These are phyloP conservation scores for Trachelus tabidus DNA, from an alignment of 2,888 invertebrate genomes.

Conservation along the genomic window DNA sequence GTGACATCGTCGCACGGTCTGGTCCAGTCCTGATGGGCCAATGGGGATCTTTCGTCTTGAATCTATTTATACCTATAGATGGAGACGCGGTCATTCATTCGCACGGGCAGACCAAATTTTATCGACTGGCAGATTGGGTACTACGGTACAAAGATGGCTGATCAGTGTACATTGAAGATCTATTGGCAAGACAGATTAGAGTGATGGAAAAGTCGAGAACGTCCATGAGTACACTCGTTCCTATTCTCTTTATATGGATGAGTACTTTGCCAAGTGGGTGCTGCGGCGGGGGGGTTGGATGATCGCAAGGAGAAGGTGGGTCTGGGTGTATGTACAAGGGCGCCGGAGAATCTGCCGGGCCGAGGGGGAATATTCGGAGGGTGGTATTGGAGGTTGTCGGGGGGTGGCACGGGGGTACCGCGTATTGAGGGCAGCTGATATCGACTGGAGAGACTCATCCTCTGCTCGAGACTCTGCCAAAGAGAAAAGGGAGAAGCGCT, in stretches of 20 bases:
- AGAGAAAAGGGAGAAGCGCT: constrained; percentile 48
- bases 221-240: background rate
- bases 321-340: background rate
- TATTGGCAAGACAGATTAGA: background rate
- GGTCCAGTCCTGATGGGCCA: background rate
- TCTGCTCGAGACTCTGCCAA: constrained; percentile 36
- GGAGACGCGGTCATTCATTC: background rate
- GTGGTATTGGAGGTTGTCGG: constrained; percentile 12
- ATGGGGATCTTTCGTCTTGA: background rate
- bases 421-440: constrained; percentile 53
- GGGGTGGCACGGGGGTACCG: constrained; percentile 5
- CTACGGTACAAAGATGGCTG: background rate
- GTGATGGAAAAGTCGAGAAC: background rate
- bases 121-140: background rate
- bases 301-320: constrained; percentile 3
- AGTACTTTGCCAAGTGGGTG: constrained; percentile 2
- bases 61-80: background rate
- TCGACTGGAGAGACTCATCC: constrained; percentile 50
- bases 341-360: background rate
- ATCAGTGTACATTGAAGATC: background rate
- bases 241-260: constrained; percentile 3
- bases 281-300: constrained; percentile 6
- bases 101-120: background rate
- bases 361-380: constrained; percentile 25
- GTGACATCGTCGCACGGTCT: background rate